A percentile compares a stretch with the other conserved stretches of the same genome.
phyloP scores from a whole-genome alignment of 2,113 vertebrate species.

The Aptenodytes patagonicus region DNA sequence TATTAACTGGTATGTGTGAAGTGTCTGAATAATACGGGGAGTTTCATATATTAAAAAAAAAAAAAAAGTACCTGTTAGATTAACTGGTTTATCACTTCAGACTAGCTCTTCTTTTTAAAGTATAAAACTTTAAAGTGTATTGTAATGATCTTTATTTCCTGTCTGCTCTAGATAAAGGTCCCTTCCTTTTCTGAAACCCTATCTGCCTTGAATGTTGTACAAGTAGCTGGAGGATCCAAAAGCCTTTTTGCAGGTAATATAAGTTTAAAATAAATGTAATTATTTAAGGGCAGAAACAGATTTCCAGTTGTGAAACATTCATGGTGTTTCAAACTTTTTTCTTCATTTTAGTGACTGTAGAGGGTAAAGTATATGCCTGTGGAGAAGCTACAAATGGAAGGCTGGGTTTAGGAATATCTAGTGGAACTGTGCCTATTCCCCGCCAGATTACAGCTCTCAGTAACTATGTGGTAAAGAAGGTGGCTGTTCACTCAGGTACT shows the following conservation, averaged over 20 bases:
- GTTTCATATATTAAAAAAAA: not conserved
- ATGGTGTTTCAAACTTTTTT: not conserved
- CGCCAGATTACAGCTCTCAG: constrained; percentile 94
- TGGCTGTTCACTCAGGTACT: constrained; percentile 94
- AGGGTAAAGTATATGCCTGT: constrained; percentile 96
- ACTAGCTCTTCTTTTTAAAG: not conserved
- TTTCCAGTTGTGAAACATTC: not conserved
- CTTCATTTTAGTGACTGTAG: constrained; percentile 86
- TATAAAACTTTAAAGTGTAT: not conserved
- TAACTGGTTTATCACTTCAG: not conserved
- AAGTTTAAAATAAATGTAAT: not conserved
- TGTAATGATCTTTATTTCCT: not conserved
- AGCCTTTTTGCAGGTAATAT: constrained; percentile 94
- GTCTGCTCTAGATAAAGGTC: constrained; percentile 81
- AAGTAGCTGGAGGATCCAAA: constrained; percentile 97
- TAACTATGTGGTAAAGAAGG: constrained; percentile 98
- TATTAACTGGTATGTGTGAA: not conserved
- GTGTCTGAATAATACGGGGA: not conserved
- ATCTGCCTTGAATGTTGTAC: constrained; percentile 95
- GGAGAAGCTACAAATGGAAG: constrained; percentile 97
- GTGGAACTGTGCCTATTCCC: constrained; percentile 94
- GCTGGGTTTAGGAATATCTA: constrained; percentile 91
- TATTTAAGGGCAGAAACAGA: not conserved
- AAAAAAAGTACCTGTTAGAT: not conserved
- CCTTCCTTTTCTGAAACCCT: constrained; percentile 97